These are phyloP conservation scores for Rhysida immarginata DNA, from an alignment of 1,140 invertebrate genomes.

Conservation along the genomic window DNA sequence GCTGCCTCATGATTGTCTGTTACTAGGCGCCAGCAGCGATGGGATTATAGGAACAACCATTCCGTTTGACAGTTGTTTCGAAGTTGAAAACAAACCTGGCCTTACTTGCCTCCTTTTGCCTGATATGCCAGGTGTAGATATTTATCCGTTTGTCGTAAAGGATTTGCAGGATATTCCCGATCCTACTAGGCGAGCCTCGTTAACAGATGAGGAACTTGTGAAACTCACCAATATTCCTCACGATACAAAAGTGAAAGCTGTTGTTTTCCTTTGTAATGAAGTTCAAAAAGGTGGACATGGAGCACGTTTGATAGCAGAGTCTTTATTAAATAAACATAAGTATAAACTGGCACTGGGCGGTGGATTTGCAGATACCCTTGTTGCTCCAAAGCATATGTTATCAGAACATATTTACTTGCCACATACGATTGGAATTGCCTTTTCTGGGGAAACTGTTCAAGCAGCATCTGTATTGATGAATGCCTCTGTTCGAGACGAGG, in stretches of 20 bases:
- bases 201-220: not conserved
- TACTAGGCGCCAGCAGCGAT: not conserved
- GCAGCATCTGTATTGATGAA: constrained; percentile 26
- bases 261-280: constrained; percentile 11
- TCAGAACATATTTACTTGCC: not conserved
- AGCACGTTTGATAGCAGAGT: not conserved
- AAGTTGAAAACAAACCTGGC: constrained; percentile 9
- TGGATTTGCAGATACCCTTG: constrained; percentile 15
- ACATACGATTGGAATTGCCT: constrained; percentile 19
- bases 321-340: constrained; percentile 14
- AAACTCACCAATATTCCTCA: not conserved
- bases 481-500: constrained; percentile 14
- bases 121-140: constrained; percentile 7
- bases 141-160: constrained; percentile 8
- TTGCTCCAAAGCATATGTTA: constrained; percentile 1
- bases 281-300: not conserved
- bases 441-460: constrained; percentile 23
- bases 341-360: constrained; percentile 22
- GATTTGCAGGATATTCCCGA: not conserved
- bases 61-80: not conserved
- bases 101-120: constrained; percentile 12
- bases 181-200: not conserved
- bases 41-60: constrained; percentile 5
- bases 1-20: constrained; percentile 1
- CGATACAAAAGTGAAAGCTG: not conserved